A percentile compares a stretch with the other conserved stretches of the same genome.
These are phyloP conservation scores for Chloebia gouldiae DNA, from an alignment of 2,113 vertebrate species.

Conservation along the genomic window DNA sequence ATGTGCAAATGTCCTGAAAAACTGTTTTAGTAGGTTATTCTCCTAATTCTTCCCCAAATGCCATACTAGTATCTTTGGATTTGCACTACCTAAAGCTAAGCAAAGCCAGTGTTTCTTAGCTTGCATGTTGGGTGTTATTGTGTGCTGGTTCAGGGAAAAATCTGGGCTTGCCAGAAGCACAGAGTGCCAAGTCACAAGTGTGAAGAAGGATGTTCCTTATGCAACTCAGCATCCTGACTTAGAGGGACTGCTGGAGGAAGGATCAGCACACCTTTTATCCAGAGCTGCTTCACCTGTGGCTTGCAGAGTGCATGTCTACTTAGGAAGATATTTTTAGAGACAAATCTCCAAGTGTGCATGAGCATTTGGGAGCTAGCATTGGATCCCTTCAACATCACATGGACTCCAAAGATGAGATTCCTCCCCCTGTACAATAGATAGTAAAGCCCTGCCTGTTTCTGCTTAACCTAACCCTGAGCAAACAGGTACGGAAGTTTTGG, in stretches of 20 bases:
- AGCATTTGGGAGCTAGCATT: neutral
- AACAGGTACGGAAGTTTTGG: neutral
- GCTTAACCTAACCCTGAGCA: neutral
- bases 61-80: neutral
- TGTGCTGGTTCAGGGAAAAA: neutral
- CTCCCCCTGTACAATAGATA: neutral
- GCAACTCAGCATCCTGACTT: neutral
- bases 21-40: neutral
- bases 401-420: neutral
- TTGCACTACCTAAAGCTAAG: neutral
- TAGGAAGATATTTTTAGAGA: neutral
- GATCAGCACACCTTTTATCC: neutral
- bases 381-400: fast-evolving
- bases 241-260: neutral
- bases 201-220: neutral
- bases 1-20: neutral
- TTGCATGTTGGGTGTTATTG: neutral
- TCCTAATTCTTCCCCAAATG: neutral
- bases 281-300: neutral
- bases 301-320: neutral
- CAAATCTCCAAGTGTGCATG: neutral
- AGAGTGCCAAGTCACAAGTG: neutral
- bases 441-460: neutral
- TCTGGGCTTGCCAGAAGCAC: neutral
- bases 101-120: neutral